Evolutionary conservation across 1,140 invertebrate species (phyloP), one percentile per base, ranked within the genome.

Genomic region (Temnothorax nylanderi): DNA sequence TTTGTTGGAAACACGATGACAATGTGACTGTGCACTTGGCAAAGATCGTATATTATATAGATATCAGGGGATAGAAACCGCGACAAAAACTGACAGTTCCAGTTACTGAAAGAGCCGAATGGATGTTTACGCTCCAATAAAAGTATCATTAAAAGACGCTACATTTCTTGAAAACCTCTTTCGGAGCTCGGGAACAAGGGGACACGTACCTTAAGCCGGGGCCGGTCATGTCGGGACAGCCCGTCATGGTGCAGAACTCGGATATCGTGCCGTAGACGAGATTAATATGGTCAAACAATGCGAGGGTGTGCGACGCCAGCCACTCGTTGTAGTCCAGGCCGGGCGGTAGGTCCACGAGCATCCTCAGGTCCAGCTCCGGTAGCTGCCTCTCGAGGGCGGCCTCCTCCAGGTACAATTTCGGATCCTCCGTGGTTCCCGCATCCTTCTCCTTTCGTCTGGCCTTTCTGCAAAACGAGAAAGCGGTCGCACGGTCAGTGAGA

Each of bases 261-360:
- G 98, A 99, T 96, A 99, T 97, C 85, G 99, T 98, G 94, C 99
- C 99, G 96, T 99, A 99, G 91, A 99, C 97, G 95, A 99, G 96
- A 96, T 99, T 99, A 89, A 99, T 98, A 96, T 99, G 99, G 95
- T 99, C 99, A 95, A 99, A 99, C 95, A 99, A 98, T 96, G 99
- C 98, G 95, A 99, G 97, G 76, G 99, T 99, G 95, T 99, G 99
- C 89, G 98, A 99, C 84, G 99, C 99, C 89, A 99, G 97, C 99
- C 99, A 99, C 96, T 99, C 99, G 96, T 99, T 99, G 96, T 98
- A 98, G 95, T 99, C 99, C 93, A 99, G 96, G 88, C 98, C 98
- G 87, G 97, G 97, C 90, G 99, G 99, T 95, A 99, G 96, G 94
- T 99, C 98, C 87, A 99, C 98, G 93, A 99, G 96, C 95, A 98